Evolutionary conservation across 2,797 vertebrate genomes (phyloP).

Genomic region (Gephyroberyx darwinii): DNA sequence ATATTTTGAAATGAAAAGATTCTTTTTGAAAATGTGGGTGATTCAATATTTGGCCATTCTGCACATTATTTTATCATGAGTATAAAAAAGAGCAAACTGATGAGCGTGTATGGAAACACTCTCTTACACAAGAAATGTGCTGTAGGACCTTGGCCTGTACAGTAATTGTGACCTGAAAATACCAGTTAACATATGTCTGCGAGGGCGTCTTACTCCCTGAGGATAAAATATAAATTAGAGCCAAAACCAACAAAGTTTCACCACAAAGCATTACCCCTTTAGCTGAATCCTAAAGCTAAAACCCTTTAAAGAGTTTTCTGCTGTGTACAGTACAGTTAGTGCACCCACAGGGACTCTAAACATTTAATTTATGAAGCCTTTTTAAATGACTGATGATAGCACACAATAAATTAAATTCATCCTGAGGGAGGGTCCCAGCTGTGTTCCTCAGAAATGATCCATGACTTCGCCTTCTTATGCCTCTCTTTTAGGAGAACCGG

Average conservation of each 20-base stretch:
- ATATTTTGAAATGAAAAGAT: background rate
- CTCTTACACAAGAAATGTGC: background rate
- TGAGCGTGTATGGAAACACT: conserved; percentile 3
- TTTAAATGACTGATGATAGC: conserved; percentile 70
- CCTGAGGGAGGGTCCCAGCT: conserved; percentile 67
- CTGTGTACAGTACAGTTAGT: conserved; percentile 29
- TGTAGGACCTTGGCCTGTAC: conserved; percentile 8
- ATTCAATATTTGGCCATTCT: conserved; percentile 18
- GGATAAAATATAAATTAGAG: conserved; percentile 12
- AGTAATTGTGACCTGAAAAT: conserved; percentile 50
- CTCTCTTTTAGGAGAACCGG: conserved; percentile 47
- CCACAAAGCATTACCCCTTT: background rate
- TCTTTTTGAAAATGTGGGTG: conserved; percentile 2
- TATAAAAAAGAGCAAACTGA: conserved; percentile 2
- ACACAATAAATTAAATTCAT: conserved; percentile 56
- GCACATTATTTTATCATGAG: conserved; percentile 12
- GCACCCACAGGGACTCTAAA: conserved; percentile 59
- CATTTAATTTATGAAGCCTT: conserved; percentile 68
- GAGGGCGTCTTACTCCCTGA: conserved; percentile 35
- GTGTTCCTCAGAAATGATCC: conserved; percentile 60
- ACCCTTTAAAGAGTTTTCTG: conserved; percentile 22
- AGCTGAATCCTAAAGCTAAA: conserved; percentile 24
- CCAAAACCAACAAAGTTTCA: conserved; percentile 33
- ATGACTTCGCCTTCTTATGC: conserved; percentile 28
- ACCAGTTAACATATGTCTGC: conserved; percentile 41